Evolutionary conservation across 2,797 vertebrate species (phyloP).

Genomic region (Spinus olivaceus): DNA sequence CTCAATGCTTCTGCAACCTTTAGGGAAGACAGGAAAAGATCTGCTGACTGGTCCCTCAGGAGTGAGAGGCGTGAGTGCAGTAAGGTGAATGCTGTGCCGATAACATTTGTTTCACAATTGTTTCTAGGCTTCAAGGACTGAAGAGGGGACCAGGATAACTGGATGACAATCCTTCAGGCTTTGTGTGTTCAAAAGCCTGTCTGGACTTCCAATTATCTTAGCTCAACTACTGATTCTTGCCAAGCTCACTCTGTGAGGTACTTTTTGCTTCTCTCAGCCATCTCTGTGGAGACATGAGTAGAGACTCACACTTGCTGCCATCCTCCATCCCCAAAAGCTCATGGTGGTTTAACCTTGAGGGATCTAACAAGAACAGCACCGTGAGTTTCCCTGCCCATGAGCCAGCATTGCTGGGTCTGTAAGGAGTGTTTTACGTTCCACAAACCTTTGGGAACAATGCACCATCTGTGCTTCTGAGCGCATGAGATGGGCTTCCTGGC

Average conservation of each 20-base stretch:
- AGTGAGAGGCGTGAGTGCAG: neutral
- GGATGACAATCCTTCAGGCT: neutral
- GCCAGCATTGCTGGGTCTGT: neutral
- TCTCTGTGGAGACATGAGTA: neutral
- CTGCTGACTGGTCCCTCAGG: neutral
- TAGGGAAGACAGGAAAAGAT: neutral
- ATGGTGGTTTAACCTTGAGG: neutral
- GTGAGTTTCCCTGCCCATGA: neutral
- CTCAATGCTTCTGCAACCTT: neutral
- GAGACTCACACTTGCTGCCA: neutral
- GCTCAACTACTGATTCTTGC: neutral
- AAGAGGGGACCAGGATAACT: neutral
- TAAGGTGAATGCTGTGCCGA: neutral
- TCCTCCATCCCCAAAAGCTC: neutral
- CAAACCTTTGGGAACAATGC: neutral
- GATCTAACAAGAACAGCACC: neutral
- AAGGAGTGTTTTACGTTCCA: fast-evolving
- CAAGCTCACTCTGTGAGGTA: neutral
- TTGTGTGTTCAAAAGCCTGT: neutral
- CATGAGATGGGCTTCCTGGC: neutral
- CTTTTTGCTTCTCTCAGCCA: neutral
- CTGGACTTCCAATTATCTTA: neutral
- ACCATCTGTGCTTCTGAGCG: fast-evolving
- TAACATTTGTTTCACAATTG: neutral
- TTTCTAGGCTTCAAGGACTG: neutral